These are phyloP conservation scores for Ceratosolen solmsi DNA, from an alignment of 1,140 invertebrate genomes.

Conservation along the genomic window DNA sequence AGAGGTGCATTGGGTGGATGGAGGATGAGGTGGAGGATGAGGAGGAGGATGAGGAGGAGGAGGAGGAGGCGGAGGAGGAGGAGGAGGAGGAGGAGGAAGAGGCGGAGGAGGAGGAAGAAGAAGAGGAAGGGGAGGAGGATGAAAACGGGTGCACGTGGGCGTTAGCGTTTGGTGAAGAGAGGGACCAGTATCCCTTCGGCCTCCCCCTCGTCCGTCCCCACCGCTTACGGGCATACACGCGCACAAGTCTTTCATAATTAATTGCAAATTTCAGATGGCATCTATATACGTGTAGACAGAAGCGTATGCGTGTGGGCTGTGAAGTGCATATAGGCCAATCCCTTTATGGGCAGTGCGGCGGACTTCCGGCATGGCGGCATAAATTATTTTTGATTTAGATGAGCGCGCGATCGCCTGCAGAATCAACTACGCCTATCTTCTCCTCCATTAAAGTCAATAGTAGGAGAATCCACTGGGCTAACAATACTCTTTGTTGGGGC, in stretches of 20 bases:
- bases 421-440: slow-evolving; percentile 13
- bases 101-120: not conserved
- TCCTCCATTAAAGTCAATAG: slow-evolving; percentile 46
- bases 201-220: not conserved
- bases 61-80: not conserved
- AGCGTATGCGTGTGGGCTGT: not conserved
- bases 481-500: not conserved
- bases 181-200: not conserved
- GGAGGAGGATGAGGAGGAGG: not conserved
- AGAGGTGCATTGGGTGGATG: not conserved
- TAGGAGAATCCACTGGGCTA: not conserved
- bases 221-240: not conserved
- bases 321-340: not conserved
- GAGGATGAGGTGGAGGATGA: not conserved
- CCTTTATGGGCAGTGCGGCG: not conserved
- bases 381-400: slow-evolving; percentile 50
- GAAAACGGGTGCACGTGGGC: not conserved
- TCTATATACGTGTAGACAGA: not conserved
- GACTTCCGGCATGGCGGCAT: slow-evolving; percentile 29
- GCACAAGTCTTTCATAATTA: slow-evolving; percentile 42
- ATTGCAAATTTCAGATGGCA: slow-evolving; percentile 39
- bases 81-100: not conserved
- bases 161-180: slow-evolving; percentile 33
- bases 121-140: too few species aligned
- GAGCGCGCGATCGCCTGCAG: slow-evolving; percentile 5